Conservation (phyloP, 2,888 invertebrate species). For the Phyto melanocephala region DNA sequence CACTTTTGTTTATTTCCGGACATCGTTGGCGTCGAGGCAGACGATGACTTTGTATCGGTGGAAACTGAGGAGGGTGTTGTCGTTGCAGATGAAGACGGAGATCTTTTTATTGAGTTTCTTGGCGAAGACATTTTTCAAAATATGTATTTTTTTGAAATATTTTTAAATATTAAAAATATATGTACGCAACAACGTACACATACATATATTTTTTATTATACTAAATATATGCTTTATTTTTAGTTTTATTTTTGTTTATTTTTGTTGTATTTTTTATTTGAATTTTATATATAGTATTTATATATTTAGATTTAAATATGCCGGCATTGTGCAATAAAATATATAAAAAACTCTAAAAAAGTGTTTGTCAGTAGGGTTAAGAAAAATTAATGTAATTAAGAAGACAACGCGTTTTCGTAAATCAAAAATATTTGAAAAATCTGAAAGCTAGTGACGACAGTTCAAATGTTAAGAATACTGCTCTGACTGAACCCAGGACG, state of each 20-base stretch:
- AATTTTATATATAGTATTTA: background rate
- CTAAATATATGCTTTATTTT: background rate
- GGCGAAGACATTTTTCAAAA: slow-evolving; percentile 70
- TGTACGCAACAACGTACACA: too few species aligned
- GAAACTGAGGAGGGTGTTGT: slow-evolving; percentile 65
- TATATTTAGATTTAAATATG: background rate
- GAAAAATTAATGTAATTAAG: too few species aligned
- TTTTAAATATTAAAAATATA: slow-evolving; percentile 45
- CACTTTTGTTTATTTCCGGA: slow-evolving; percentile 73
- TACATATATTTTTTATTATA: too few species aligned
- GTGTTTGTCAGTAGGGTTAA: too few species aligned
- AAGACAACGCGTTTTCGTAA: too few species aligned
- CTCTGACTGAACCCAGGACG: too few species aligned
- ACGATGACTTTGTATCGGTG: slow-evolving; percentile 57
- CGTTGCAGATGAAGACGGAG: slow-evolving; percentile 68
- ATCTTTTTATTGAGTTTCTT: slow-evolving; percentile 70
- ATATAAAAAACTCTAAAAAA: too few species aligned
- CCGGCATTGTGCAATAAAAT: too few species aligned
- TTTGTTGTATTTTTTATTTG: background rate
- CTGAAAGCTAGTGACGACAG: too few species aligned
- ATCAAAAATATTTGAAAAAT: too few species aligned
- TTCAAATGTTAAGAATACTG: too few species aligned
- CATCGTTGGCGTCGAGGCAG: slow-evolving; percentile 61
- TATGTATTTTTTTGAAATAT: slow-evolving; percentile 26
- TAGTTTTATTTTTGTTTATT: background rate